Base-by-base conservation (phyloP, 1,140 invertebrate genomes). In the Mizuhopecten yessoensis region DNA sequence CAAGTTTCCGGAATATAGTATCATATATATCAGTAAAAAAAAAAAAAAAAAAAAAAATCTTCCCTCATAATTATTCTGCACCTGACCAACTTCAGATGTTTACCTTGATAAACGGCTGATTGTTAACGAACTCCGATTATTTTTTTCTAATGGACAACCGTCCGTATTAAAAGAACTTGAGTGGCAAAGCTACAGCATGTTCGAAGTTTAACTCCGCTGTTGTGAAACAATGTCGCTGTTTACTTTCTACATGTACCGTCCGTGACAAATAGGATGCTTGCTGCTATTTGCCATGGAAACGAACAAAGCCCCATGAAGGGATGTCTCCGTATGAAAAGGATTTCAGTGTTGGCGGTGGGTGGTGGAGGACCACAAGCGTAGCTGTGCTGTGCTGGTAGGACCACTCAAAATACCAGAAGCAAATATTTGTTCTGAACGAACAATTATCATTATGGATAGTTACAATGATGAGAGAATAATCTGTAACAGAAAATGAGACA, bases 1-100 rank as follows among this genome's bases (percentile, higher is more conserved):
- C 57, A 75, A 75, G 29, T 75, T 75, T 75, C 57, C 57, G 57
- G 57, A 75, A 75, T 75, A 75, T 17, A 75, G 57, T 29, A 75
- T 75, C 57, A 75, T n/a, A 75, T 75, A 75, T 75, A 29, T 75
- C 57, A 29, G n/a, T 13, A 75, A 75, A 75, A 29, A 75, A n/a
- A 75, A 75, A 75, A 29, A 75, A n/a, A n/a, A n/a, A n/a, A n/a
- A n/a, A n/a, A n/a, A n/a, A n/a, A 29, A 9, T 75, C 17, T 11
- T 29, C 29, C 57, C 57, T 75, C n/a, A 29, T 75, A 75, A 75
- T 75, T 75, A 29, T 75, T 75, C 57, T 75, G 57, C 57, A 75
- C 57, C 57, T 75, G n/a, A 75, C 57, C 57, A 75, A 75, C 57
- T n/a, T 75, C 5, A 5, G 57, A 17, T 75, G 57, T 75, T 75